Percentiles rank a stretch among this genome's conserved stretches.
Evolutionary conservation across 2,888 invertebrate species (phyloP).

Genomic region (Phasia obesa): DNA sequence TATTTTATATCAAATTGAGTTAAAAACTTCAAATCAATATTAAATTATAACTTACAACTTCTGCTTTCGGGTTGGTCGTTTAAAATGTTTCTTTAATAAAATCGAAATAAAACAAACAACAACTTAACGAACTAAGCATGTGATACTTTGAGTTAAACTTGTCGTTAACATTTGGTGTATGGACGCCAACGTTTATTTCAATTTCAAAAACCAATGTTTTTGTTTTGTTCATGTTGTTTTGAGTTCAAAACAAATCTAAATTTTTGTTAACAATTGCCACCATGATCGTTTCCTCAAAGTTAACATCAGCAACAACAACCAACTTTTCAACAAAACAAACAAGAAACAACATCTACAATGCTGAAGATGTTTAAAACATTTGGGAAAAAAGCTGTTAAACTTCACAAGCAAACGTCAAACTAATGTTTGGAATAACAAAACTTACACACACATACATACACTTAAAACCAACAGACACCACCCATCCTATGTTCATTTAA

Average conservation of each 20-base stretch:
- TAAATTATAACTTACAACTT: constrained; percentile 4
- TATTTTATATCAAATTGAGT: too few relatives aligned
- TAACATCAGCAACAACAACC: constrained; percentile 50
- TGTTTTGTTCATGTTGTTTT: constrained; percentile 44
- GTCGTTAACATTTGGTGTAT: constrained; percentile 70
- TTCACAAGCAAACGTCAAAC: constrained; percentile 65
- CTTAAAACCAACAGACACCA: constrained; percentile 62
- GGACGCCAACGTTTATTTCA: constrained; percentile 78
- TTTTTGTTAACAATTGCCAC: constrained; percentile 72
- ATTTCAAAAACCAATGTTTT: constrained; percentile 61
- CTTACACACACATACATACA: constrained; percentile 9
- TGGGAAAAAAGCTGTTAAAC: constrained; percentile 34
- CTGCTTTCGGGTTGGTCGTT: constrained; percentile 27
- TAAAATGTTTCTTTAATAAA: constrained; percentile 9
- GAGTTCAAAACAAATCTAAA: constrained; percentile 64
- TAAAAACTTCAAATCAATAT: too few relatives aligned
- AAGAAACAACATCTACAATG: constrained; percentile 44
- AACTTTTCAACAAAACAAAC: constrained; percentile 33
- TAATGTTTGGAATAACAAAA: constrained; percentile 55
- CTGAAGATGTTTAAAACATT: constrained; percentile 47
- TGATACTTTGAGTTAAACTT: constrained; percentile 72
- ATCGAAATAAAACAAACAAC: constrained; percentile 35
- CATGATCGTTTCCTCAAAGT: constrained; percentile 71
- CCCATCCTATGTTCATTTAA: constrained; percentile 65
- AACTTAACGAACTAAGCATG: constrained; percentile 28